Evolutionary conservation across 1,140 invertebrate species (phyloP), one percentile per base, ranked within the genome.

Genomic region (Theocolax elegans): DNA sequence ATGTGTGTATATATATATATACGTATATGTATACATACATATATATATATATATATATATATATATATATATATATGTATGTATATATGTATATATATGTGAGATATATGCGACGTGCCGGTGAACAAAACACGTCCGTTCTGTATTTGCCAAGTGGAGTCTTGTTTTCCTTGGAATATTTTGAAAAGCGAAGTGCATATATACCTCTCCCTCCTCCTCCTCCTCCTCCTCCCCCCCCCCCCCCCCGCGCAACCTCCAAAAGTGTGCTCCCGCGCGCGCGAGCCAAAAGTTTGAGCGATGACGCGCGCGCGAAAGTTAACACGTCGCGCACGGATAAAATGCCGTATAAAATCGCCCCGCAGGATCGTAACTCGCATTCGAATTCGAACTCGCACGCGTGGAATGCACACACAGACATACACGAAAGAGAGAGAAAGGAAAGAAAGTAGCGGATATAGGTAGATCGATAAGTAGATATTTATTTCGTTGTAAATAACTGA

Each of bases 121-220:
- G 10, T 19, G 56, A 59, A 59, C 56, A 59, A 59, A 59, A 59
- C 53, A 56, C 56, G 31, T 42, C 13, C 29, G 3, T 17, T 51
- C 49, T 29, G 49, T 17, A 35, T 40, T 59, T 59, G 56, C 38
- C 35, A 56, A 56, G 53, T 25, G 53, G 10, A 35, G 29, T 9
- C 56, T 59, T 59, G 56, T 59, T 59, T 42, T 46, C 27, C 40
- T 58, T 54, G 13, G 25, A 21, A 49, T 44, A 54, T 54, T 54
- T 54, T 54, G 53, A 56, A 59, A 42, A 40, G 17, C 56, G 29
- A 4, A 7, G 17, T 12, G 15, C 42, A 6, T 15, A 44, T 3
- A 44, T 6, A 44, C 7, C 15, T 44, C 4, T 44, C n/a, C n/a
- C n/a, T n/a, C n/a, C n/a, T n/a, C n/a, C n/a, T n/a, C n/a, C 42